A percentile compares a stretch with the other conserved stretches of the same genome.
These are phyloP conservation scores for Lochmaea capreae DNA, from an alignment of 2,888 invertebrate genomes.

Conservation along the genomic window DNA sequence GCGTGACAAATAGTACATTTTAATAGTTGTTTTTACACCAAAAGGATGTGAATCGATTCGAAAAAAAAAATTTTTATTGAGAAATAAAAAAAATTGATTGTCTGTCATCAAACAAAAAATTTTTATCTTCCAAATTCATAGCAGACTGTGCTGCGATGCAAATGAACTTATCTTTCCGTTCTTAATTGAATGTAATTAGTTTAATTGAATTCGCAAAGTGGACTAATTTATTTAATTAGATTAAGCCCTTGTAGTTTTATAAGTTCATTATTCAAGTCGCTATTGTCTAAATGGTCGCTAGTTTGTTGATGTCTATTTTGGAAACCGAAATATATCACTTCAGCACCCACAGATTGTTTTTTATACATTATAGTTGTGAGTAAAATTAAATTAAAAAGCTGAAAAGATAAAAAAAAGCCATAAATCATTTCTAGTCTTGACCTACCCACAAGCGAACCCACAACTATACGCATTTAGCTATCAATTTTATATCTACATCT, in stretches of 20 bases:
- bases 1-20: neutral
- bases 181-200: constrained; percentile 48
- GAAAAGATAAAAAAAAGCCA: too few species aligned
- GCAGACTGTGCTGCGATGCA: constrained; percentile 35
- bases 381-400: too few species aligned
- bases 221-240: constrained; percentile 52
- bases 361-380: too few species aligned
- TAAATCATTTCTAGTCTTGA: too few species aligned
- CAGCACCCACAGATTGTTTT: neutral
- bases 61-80: too few species aligned
- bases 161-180: constrained; percentile 46
- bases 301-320: constrained; percentile 26
- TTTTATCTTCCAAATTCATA: neutral
- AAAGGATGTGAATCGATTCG: too few species aligned
- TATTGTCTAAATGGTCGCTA: constrained; percentile 40
- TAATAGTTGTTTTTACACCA: too few species aligned
- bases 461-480: too few species aligned
- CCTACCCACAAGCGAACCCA: too few species aligned
- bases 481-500: too few species aligned
- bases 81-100: too few species aligned
- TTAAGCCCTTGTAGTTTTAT: constrained; percentile 48
- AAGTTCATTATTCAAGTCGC: constrained; percentile 49
- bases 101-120: neutral
- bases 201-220: constrained; percentile 51
- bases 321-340: too few species aligned